Conservation (phyloP, 1,140 invertebrate genomes). For the Yoshiicerus persimilis region DNA sequence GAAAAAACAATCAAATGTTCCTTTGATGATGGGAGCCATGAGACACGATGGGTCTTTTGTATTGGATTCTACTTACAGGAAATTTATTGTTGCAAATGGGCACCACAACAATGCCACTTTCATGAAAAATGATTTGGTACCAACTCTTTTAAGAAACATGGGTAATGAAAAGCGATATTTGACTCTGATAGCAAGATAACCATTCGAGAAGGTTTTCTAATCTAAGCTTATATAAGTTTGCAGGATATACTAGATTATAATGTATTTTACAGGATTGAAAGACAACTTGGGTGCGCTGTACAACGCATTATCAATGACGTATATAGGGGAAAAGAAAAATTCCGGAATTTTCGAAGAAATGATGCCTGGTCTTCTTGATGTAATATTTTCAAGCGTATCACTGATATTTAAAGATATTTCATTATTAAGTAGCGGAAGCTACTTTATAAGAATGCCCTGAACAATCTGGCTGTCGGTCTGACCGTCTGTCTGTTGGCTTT, state of each 20-base stretch:
- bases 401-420: too few relatives aligned
- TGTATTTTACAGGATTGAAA: background rate
- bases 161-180: too few relatives aligned
- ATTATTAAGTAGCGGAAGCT: too few relatives aligned
- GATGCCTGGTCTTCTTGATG: conserved; percentile 38
- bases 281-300: conserved; percentile 7
- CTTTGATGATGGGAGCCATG: conserved; percentile 1
- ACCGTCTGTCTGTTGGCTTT: too few relatives aligned
- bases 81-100: conserved; percentile 26
- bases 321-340: conserved; percentile 31
- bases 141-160: background rate
- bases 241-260: too few relatives aligned
- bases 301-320: conserved; percentile 18
- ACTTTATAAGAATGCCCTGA: too few relatives aligned
- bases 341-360: background rate
- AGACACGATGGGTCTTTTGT: conserved; percentile 32
- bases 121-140: conserved; percentile 34
- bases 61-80: conserved; percentile 5
- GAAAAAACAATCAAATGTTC: background rate
- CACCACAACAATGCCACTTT: conserved; percentile 21
- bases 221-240: too few relatives aligned
- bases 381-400: too few relatives aligned
- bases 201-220: too few relatives aligned
- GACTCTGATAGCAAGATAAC: too few relatives aligned
- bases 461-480: too few relatives aligned